A percentile compares a stretch with the other conserved stretches of the same genome.
phyloP scores from a whole-genome alignment of 2,888 invertebrate genomes.

The Hylaea fasciaria region DNA sequence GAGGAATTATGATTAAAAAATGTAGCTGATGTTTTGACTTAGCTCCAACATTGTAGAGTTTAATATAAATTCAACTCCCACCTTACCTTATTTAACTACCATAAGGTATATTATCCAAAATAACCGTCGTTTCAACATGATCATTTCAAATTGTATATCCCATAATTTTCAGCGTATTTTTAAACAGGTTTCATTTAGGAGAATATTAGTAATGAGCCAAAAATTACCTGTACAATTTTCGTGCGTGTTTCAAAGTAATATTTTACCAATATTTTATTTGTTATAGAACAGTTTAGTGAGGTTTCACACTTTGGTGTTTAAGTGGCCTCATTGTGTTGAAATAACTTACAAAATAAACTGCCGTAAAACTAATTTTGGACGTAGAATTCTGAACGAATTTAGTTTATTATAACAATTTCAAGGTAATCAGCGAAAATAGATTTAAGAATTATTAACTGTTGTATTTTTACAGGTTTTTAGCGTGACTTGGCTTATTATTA shows the following conservation, averaged over 20 bases:
- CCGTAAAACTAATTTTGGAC: background rate
- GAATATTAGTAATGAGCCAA: background rate
- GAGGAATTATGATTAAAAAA: too few species aligned
- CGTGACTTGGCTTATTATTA: too few species aligned
- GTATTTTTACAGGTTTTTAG: too few species aligned
- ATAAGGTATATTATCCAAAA: too few species aligned
- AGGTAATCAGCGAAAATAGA: too few species aligned
- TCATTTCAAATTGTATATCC: background rate
- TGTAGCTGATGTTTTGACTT: too few species aligned
- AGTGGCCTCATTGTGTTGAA: background rate
- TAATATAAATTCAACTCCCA: too few species aligned
- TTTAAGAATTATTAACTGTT: too few species aligned
- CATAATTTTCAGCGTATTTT: background rate
- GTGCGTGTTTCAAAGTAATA: conserved; percentile 1
- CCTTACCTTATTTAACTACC: too few species aligned
- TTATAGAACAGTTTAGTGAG: background rate
- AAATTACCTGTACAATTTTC: background rate
- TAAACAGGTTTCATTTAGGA: too few species aligned
- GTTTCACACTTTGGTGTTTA: conserved; percentile 2
- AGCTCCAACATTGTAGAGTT: too few species aligned
- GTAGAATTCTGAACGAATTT: background rate
- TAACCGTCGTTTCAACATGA: too few species aligned
- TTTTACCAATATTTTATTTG: background rate
- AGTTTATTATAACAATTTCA: background rate
- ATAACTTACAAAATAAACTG: background rate